A percentile compares a stretch with the other conserved stretches of the same genome.
Conservation (phyloP, 2,888 invertebrate species). For the Stegophylla sp. region DNA sequence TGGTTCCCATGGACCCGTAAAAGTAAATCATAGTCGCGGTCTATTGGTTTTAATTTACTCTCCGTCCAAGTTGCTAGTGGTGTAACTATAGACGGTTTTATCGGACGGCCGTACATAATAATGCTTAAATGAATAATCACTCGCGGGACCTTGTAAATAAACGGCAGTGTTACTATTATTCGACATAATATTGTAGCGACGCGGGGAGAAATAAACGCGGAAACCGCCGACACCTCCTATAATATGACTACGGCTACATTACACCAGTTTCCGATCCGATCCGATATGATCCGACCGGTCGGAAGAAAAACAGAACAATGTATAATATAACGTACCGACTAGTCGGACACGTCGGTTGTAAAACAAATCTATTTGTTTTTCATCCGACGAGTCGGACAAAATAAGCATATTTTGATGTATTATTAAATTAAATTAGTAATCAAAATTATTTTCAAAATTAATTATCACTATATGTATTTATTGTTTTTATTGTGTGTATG, state of each 20-base stretch:
- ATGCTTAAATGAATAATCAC: constrained; percentile 37
- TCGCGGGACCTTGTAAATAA: constrained; percentile 16
- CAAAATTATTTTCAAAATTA: no score
- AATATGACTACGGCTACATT: no score
- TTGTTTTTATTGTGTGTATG: no score
- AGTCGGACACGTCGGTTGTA: not conserved
- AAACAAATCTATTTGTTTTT: not conserved
- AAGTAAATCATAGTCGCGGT: constrained; percentile 42
- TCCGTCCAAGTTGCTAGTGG: not conserved
- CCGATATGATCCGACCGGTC: no score
- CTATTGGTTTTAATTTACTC: constrained; percentile 58
- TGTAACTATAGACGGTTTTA: constrained; percentile 18
- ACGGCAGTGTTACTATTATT: not conserved
- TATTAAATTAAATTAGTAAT: no score
- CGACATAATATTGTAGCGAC: no score
- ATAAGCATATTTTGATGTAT: not conserved
- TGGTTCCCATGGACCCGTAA: constrained; percentile 55
- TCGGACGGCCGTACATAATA: constrained; percentile 33
- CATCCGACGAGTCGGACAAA: constrained; percentile 1
- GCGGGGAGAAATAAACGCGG: no score
- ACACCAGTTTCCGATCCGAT: no score
- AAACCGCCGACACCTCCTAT: no score
- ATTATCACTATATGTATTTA: no score
- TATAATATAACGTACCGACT: no score
- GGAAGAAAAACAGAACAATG: no score